Evolutionary conservation across 2,888 invertebrate genomes (phyloP), one percentile per base, ranked within the genome.

Genomic region (Drosophila flavopinicola): DNA sequence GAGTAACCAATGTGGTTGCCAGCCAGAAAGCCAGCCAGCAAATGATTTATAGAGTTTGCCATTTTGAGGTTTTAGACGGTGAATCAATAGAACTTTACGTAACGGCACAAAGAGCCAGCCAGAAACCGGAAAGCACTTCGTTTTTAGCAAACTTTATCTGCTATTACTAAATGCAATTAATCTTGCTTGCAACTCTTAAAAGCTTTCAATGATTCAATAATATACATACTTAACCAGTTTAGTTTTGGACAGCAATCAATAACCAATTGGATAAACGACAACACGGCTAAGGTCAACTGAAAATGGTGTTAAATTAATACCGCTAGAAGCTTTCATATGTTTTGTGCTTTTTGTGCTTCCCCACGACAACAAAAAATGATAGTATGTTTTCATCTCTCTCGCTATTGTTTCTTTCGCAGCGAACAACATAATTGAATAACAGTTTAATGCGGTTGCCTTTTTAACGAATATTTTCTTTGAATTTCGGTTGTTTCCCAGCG

Each of bases 21-120:
- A 53, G 27, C 38, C 44, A 44, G 33, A 13, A 9, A 30, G 45
- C 45, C 51, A 47, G 39, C 41, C 63, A 29, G 24, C 41, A 38
- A 53, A 38, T 68, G 71, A 68, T 71, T 68, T 68, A 68, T 57
- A 17, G 48, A 53, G 35, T 48, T 68, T 32, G 38, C 15, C 30
- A 29, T 23, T 33, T 49, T 41, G 33, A 15, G 10, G 41, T 30
- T 44, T 44, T 42, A 23, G 35, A 13, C 48, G n/a, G 25, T 23
- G 24, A 42, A 25, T 41, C 33, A 30, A 58, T 66, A 45, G 68
- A 68, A 65, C 32, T 13, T 59, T 44, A 10, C 33, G 15, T 11
- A 17, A 51, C n/a, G n/a, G 7, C 1, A 11, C 11, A 3, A 3
- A 11, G 11, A 9, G 45, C 13, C 9, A 9, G 45, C 13, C 9